Percentiles rank a stretch among this genome's conserved stretches.
phyloP scores from a whole-genome alignment of 2,797 vertebrate species.

The Heterohyrax brucei region DNA sequence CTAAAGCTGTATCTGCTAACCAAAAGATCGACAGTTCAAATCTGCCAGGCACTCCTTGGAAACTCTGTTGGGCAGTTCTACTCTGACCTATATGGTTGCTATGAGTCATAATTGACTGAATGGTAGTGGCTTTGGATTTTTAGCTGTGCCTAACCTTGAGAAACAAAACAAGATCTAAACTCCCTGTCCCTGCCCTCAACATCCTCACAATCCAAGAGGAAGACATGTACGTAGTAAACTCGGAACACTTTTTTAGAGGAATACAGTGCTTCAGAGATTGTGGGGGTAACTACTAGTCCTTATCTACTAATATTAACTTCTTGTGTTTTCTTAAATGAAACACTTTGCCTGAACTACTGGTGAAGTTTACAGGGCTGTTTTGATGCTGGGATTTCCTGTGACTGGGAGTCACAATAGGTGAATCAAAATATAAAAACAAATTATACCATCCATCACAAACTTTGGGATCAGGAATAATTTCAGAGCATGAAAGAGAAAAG shows the following conservation, averaged over 20 bases:
- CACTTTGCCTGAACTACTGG: neutral
- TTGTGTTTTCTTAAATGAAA: neutral
- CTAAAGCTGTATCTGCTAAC: no score
- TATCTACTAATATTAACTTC: neutral
- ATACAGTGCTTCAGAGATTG: neutral
- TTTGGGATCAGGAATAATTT: neutral
- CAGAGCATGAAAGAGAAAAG: neutral
- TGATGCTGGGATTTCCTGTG: neutral
- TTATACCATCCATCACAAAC: neutral
- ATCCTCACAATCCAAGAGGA: neutral
- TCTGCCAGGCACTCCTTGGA: no score
- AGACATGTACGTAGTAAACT: neutral
- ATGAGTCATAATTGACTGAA: no score
- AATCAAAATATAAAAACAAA: slow-evolving; percentile 37
- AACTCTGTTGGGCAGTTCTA: no score
- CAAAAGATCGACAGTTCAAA: no score
- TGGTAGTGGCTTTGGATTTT: no score
- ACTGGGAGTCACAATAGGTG: neutral
- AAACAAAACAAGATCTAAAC: slow-evolving; percentile 18
- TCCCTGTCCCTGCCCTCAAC: neutral
- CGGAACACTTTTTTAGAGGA: neutral
- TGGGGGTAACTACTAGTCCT: neutral
- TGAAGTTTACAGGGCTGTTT: neutral
- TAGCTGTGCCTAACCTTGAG: neutral
- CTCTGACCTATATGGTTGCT: no score